Base-by-base conservation (phyloP, 2,888 invertebrate genomes). In the Embidobia sp. region DNA sequence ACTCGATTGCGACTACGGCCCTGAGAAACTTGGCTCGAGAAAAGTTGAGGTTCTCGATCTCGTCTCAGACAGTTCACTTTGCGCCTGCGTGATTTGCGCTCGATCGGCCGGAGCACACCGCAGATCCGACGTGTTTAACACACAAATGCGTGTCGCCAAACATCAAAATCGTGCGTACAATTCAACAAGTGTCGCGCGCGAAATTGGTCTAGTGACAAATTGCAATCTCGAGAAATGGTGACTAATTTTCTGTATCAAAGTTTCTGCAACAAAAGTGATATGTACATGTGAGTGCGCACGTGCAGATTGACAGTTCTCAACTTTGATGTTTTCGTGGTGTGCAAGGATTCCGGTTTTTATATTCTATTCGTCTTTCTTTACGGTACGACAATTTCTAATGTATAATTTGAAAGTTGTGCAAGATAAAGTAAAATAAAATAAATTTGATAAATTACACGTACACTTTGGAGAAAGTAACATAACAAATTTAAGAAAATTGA, bases 1-100 rank as follows among this genome's bases (percentile, higher is more conserved):
- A 3, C 26, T 10, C 10, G 26, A 33, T n/a, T 22, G 8, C 2
- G 8, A 18, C 31, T 69, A 59, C 64, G 64, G 64, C 64, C 51
- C 64, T 64, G 64, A 53, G 51, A 42, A 40, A 51, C 16, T 42
- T 22, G 49, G 18, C 49, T 51, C 22, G 22, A 64, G 64, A 37
- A 51, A 49, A 42, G 40, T 64, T 49, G 51, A 51, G 64, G 64
- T 64, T 51, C 64, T 42, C 64, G 59, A 70, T 59, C 53, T 70
- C 61, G 59, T 61, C 59, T 70, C 27, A 15, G 42, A 35, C 70
- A 72, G 63, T 72, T 63, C 61, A 27, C 63, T 63, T 72, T 55
- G 72, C 72, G 72, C 72, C 72, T 72, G 63, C 72, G 63, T 63
- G 72, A 72, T 72, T 55, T 61, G 55, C 55, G 55, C 72, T 72